Conservation (phyloP, 2,888 invertebrate species). For the Tethea ocularis region DNA sequence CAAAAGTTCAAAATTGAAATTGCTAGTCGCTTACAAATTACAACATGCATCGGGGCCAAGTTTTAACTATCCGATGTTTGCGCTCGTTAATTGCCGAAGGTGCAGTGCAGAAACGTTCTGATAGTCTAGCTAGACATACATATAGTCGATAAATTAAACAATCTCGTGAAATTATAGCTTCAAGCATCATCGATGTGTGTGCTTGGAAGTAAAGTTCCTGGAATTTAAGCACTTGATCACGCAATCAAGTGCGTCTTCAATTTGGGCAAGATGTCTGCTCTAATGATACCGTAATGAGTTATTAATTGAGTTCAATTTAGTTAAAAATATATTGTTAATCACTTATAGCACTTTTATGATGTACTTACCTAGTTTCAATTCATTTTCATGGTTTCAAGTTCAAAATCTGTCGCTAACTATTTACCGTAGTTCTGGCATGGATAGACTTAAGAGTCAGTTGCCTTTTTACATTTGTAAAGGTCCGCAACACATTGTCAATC, state of each 20-base stretch:
- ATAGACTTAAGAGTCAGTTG: no score
- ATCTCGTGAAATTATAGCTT: conserved; percentile 5
- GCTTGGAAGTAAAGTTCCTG: background rate
- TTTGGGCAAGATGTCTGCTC: background rate
- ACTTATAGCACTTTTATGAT: no score
- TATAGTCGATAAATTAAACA: background rate
- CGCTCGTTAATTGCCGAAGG: conserved; percentile 59
- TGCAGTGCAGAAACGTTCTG: conserved; percentile 26
- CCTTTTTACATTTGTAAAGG: no score
- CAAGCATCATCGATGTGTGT: conserved; percentile 2
- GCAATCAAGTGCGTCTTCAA: background rate
- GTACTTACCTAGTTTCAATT: no score
- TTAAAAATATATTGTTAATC: no score
- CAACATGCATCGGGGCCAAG: conserved; percentile 23
- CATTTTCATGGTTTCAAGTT: no score
- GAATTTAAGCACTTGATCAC: background rate
- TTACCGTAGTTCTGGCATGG: no score
- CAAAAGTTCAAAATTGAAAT: background rate
- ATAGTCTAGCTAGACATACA: conserved; percentile 11
- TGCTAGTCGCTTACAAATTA: conserved; percentile 7
- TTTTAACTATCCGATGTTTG: conserved; percentile 59
- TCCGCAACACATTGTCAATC: no score
- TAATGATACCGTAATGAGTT: background rate
- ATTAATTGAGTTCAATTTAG: background rate
- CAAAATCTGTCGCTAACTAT: no score